phyloP scores from a whole-genome alignment of 2,888 invertebrate species.

The Hydroisotoma schaefferi region DNA sequence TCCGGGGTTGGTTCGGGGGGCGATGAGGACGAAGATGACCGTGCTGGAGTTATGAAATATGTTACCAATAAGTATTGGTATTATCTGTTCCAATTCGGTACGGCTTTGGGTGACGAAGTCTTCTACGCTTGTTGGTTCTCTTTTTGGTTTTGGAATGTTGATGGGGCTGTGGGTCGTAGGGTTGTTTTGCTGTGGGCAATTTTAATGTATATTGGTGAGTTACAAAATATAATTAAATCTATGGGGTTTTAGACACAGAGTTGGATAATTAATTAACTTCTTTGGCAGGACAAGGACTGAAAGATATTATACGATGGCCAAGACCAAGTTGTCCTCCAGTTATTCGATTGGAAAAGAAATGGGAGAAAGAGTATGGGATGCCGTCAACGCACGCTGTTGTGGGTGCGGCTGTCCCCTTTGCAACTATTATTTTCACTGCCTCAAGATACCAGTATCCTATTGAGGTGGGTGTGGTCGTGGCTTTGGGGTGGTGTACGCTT shows the following conservation, averaged over 20 bases:
- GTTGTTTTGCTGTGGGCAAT: slow-evolving; percentile 78
- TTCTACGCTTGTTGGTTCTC: slow-evolving; percentile 90
- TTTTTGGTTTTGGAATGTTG: slow-evolving; percentile 92
- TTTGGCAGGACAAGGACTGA: slow-evolving; percentile 71
- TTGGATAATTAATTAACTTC: background rate
- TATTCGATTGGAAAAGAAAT: slow-evolving; percentile 76
- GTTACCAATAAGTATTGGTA: slow-evolving; percentile 76
- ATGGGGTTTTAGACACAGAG: background rate
- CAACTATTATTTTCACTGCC: slow-evolving; percentile 73
- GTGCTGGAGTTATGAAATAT: slow-evolving; percentile 30
- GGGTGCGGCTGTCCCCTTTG: slow-evolving; percentile 75
- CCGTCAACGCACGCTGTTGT: slow-evolving; percentile 94
- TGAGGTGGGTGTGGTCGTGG: slow-evolving; percentile 53
- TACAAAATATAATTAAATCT: background rate
- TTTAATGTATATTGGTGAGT: slow-evolving; percentile 76
- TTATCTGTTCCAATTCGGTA: slow-evolving; percentile 77
- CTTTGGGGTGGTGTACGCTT: slow-evolving; percentile 62
- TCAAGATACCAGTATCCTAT: slow-evolving; percentile 65
- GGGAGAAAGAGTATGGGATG: slow-evolving; percentile 91
- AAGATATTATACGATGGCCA: slow-evolving; percentile 83
- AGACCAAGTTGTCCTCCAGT: slow-evolving; percentile 79
- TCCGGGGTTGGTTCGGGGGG: slow-evolving; percentile 15
- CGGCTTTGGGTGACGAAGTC: slow-evolving; percentile 82
- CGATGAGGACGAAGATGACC: background rate
- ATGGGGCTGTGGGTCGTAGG: slow-evolving; percentile 77